Evolutionary conservation across 2,888 invertebrate genomes (phyloP).

Genomic region (Horisme vitalbata): DNA sequence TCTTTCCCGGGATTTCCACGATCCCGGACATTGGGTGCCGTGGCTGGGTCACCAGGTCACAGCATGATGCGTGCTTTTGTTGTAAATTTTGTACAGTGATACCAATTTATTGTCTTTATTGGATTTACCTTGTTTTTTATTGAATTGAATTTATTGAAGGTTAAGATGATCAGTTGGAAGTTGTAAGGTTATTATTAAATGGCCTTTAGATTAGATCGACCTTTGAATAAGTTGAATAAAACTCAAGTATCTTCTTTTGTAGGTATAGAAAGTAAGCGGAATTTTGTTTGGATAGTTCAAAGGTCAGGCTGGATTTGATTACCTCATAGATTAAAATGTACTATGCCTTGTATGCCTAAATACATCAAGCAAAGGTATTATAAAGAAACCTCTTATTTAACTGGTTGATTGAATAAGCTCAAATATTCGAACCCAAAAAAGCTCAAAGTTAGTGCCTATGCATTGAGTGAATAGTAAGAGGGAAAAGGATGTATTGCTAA

Average conservation of each 20-base stretch:
- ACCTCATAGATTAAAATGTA: no score
- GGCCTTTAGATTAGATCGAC: constrained; percentile 15
- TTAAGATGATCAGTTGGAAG: constrained; percentile 11
- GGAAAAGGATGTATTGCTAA: no score
- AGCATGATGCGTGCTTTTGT: constrained; percentile 25
- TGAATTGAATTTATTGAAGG: constrained; percentile 17
- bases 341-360: no score
- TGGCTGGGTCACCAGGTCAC: constrained; percentile 44
- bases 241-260: neutral
- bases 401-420: no score
- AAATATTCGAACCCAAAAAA: no score
- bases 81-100: constrained; percentile 10
- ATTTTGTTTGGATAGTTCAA: no score
- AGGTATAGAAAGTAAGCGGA: no score
- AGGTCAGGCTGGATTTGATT: no score
- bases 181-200: constrained; percentile 3
- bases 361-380: no score
- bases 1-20: constrained; percentile 29
- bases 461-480: no score
- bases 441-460: no score
- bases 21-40: constrained; percentile 26
- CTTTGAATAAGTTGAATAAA: neutral
- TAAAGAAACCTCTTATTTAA: no score
- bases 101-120: constrained; percentile 19
- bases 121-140: constrained; percentile 19